Evolutionary conservation across 2,113 vertebrate species (phyloP).

Genomic region (Oncorhynchus keta): DNA sequence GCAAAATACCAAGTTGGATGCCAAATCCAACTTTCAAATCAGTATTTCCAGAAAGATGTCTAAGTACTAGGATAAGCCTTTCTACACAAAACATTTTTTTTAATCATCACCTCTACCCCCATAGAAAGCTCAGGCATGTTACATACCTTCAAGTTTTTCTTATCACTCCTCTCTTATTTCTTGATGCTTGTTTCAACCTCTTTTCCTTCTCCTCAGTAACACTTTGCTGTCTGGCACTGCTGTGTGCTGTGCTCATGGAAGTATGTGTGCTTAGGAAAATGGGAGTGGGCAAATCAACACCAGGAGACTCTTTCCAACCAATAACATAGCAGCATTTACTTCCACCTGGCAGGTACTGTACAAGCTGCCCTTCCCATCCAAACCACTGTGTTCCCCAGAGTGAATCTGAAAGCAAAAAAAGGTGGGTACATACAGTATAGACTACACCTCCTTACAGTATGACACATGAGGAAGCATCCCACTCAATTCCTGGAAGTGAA

Average conservation of each 20-base stretch:
- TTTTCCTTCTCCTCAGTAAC: constrained; percentile 8
- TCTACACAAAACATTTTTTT: neutral
- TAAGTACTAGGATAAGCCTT: neutral
- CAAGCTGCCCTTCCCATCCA: constrained; percentile 17
- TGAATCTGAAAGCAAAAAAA: neutral
- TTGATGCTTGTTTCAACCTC: neutral
- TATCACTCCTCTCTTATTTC: neutral
- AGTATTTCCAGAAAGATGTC: neutral
- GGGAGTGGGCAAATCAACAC: constrained; percentile 26
- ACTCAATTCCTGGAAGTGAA: constrained; percentile 59
- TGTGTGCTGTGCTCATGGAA: neutral
- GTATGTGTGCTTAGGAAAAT: constrained; percentile 31
- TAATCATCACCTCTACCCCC: no score
- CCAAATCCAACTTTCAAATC: neutral
- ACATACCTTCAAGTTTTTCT: constrained; percentile 38
- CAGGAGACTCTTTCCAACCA: constrained; percentile 40
- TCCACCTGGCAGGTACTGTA: constrained; percentile 56
- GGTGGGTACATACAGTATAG: constrained; percentile 12
- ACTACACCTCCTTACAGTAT: neutral
- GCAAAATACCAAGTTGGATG: neutral
- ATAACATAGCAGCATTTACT: constrained; percentile 30
- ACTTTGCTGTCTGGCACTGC: constrained; percentile 15
- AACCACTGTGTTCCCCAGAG: neutral
- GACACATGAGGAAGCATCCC: constrained; percentile 35
- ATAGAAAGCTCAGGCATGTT: no score